Evolutionary conservation across 2,113 vertebrate species (phyloP).

Genomic region (Perca fluviatilis): DNA sequence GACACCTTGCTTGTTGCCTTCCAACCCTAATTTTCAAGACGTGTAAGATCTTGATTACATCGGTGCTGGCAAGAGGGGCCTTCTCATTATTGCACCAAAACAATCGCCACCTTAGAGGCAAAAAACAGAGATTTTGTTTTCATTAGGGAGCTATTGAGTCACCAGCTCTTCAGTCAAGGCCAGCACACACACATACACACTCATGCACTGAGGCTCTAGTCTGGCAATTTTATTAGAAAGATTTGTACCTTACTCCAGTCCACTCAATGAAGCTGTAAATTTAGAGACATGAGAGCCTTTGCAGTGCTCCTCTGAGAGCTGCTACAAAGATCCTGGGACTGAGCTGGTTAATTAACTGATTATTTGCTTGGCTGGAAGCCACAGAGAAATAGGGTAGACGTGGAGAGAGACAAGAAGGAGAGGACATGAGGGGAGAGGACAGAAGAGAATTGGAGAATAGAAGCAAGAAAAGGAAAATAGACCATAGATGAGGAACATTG

Average conservation of each 20-base stretch:
- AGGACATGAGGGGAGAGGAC: constrained; percentile 14
- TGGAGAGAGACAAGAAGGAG: constrained; percentile 48
- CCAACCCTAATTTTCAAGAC: constrained; percentile 76
- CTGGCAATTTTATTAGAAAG: constrained; percentile 81
- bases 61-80: constrained; percentile 62
- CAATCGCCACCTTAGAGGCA: constrained; percentile 76
- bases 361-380: constrained; percentile 84
- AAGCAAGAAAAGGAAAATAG: background rate
- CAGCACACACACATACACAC: constrained; percentile 37
- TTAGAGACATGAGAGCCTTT: constrained; percentile 77
- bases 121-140: constrained; percentile 74
- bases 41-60: constrained; percentile 77
- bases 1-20: constrained; percentile 78
- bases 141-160: constrained; percentile 81
- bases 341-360: constrained; percentile 88
- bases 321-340: constrained; percentile 84
- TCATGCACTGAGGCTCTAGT: constrained; percentile 38
- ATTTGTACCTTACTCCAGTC: constrained; percentile 83
- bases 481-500: background rate
- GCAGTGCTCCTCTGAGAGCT: constrained; percentile 82
- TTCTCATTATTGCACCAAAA: constrained; percentile 80
- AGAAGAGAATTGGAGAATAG: background rate
- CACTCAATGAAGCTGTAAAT: constrained; percentile 87
- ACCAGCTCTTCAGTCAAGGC: constrained; percentile 72
- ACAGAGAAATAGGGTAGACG: constrained; percentile 67